Evolutionary conservation across 2,797 vertebrate species (phyloP).

Genomic region (Jordanella pulchra): DNA sequence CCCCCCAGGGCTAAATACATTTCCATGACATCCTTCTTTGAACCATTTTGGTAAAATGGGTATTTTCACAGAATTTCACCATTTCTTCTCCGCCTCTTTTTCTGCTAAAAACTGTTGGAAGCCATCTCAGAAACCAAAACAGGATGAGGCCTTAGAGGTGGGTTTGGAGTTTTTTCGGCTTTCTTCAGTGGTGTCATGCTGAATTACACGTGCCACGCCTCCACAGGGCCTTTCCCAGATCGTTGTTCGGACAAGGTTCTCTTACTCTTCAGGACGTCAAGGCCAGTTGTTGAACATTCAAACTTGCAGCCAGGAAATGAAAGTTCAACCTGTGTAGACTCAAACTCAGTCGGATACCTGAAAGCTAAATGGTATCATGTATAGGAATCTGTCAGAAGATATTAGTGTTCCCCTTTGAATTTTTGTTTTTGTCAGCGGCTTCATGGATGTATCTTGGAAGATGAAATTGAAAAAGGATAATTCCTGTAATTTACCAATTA

Average conservation of each 20-base stretch:
- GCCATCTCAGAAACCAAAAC: slow-evolving; percentile 50
- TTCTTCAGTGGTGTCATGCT: slow-evolving; percentile 73
- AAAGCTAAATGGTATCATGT: slow-evolving; percentile 72
- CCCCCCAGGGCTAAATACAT: slow-evolving; percentile 63
- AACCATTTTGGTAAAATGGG: slow-evolving; percentile 52
- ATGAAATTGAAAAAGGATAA: slow-evolving; percentile 42
- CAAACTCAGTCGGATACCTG: slow-evolving; percentile 61
- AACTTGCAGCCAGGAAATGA: slow-evolving; percentile 72
- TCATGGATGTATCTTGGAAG: slow-evolving; percentile 29
- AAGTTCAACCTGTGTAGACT: slow-evolving; percentile 77
- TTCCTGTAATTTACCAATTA: slow-evolving; percentile 57
- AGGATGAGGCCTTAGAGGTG: slow-evolving; percentile 49
- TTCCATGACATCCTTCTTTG: slow-evolving; percentile 49
- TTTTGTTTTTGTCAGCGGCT: slow-evolving; percentile 55
- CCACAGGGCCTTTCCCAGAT: slow-evolving; percentile 58
- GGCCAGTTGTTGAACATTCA: slow-evolving; percentile 59
- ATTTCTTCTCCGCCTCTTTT: slow-evolving; percentile 30
- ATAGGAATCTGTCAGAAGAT: slow-evolving; percentile 68
- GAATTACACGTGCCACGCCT: slow-evolving; percentile 69
- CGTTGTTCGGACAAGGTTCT: slow-evolving; percentile 62
- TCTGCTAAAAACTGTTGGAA: slow-evolving; percentile 30
- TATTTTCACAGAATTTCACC: slow-evolving; percentile 65
- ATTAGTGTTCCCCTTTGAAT: slow-evolving; percentile 60
- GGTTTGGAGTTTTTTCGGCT: slow-evolving; percentile 64
- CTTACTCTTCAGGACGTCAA: slow-evolving; percentile 66